Evolutionary conservation across 2,888 invertebrate genomes (phyloP).

Genomic region (Macaria liturata): DNA sequence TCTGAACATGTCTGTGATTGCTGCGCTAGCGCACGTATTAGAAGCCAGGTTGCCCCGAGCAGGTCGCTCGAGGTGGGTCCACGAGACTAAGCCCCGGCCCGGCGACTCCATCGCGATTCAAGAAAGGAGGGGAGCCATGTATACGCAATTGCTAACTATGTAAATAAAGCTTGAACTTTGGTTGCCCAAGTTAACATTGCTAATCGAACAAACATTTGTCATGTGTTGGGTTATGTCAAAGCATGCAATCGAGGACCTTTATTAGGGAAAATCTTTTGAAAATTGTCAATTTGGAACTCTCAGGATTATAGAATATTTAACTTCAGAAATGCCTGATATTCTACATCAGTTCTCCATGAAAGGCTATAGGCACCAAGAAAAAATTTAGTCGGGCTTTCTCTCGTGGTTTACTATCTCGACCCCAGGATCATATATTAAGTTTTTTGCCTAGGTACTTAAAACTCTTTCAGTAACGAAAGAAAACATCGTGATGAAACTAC

Average conservation of each 20-base stretch:
- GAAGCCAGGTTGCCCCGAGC: constrained; percentile 57
- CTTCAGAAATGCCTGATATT: too few relatives aligned
- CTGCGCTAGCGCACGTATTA: constrained; percentile 25
- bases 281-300: too few relatives aligned
- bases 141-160: constrained; percentile 74
- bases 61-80: constrained; percentile 60
- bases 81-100: constrained; percentile 62
- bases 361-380: too few relatives aligned
- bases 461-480: too few relatives aligned
- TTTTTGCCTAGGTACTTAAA: too few relatives aligned
- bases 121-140: constrained; percentile 63
- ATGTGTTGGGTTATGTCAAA: constrained; percentile 1
- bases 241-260: too few relatives aligned
- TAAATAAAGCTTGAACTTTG: constrained; percentile 72
- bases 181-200: constrained; percentile 60
- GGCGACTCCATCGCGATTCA: constrained; percentile 51
- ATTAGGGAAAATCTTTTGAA: constrained; percentile 14
- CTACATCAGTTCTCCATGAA: too few relatives aligned
- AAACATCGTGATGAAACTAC: too few relatives aligned
- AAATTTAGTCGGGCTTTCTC: too few relatives aligned
- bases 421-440: too few relatives aligned
- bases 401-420: too few relatives aligned
- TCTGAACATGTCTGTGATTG: constrained; percentile 63
- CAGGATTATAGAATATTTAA: too few relatives aligned
- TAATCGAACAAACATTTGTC: constrained; percentile 38